Percentiles rank a stretch among this genome's conserved stretches.
Conservation (phyloP, 2,797 vertebrate genomes). For the Gephyroberyx darwinii region DNA sequence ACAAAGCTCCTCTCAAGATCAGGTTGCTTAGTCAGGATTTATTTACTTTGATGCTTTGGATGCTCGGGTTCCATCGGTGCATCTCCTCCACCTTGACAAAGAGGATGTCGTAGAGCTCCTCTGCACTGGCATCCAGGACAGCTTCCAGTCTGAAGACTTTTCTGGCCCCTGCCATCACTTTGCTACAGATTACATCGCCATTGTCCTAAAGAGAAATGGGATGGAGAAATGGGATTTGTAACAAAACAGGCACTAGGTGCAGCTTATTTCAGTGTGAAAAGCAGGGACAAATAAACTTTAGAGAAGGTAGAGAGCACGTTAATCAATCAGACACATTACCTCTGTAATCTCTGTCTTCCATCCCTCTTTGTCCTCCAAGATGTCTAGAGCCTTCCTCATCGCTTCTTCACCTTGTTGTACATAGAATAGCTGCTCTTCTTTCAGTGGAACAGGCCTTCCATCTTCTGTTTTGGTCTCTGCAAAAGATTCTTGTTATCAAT, state of each 20-base stretch:
- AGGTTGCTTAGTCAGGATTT: neutral
- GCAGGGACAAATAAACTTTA: neutral
- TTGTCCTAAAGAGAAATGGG: conserved; percentile 61
- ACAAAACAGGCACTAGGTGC: too few relatives aligned
- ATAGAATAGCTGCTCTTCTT: conserved; percentile 69
- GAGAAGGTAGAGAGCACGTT: neutral
- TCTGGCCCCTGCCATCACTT: conserved; percentile 70
- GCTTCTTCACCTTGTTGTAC: conserved; percentile 76
- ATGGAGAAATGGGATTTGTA: neutral
- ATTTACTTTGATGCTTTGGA: conserved; percentile 81
- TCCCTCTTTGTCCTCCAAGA: conserved; percentile 73
- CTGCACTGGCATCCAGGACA: conserved; percentile 75
- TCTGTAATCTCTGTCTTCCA: conserved; percentile 77
- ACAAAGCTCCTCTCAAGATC: too few relatives aligned
- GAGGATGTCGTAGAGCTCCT: conserved; percentile 78
- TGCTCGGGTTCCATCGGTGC: conserved; percentile 84
- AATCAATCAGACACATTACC: conserved; percentile 64
- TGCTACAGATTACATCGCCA: conserved; percentile 78
- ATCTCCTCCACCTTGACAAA: conserved; percentile 84
- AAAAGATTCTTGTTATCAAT: neutral
- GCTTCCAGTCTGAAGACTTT: conserved; percentile 85
- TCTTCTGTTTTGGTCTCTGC: conserved; percentile 57
- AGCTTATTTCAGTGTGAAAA: neutral
- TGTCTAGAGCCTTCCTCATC: conserved; percentile 77
- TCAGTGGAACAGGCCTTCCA: neutral